Evolutionary conservation across 2,888 invertebrate species (phyloP), one percentile per base, ranked within the genome.

Genomic region (Macrosiphum euphorbiae): DNA sequence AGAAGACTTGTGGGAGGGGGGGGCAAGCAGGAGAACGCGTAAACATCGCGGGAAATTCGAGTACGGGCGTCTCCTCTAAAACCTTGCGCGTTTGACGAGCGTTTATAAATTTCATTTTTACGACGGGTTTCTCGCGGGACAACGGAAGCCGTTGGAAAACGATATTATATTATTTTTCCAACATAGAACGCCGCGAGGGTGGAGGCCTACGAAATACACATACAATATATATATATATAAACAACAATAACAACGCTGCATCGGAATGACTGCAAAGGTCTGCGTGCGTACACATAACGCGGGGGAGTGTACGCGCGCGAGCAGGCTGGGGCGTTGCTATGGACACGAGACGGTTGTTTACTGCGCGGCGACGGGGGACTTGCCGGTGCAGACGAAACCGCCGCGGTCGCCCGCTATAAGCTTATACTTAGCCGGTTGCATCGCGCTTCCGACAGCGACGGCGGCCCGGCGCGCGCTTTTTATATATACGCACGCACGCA

Each of bases 331-430:
- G 94, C 90, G 94, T 94, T 94, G 94, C 94, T 58, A 94, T 94
- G 94, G 94, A 94, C 94, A 94, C 94, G 61, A 94, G 94, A 94
- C 90, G 94, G 90, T 94, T 94, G 94, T 94, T 94, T 92, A 92
- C 92, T 50, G 67, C 92, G 87, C 92, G 93, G 24, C 92, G 89
- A 26, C 93, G 52, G 67, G 84, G 13, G 50, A 61, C 88, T 28
- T 26, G 84, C 92, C 85, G 85, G 28, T 90, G 87, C 90, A 89
- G 94, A 85, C 94, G 47, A 58, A n/a, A 88, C 92, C 88, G 44
- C 85, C 50, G 35, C 91, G 61, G 47, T 35, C 85, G 44, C 85
- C 55, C n/a, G 67, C 35, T 20, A 20, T 28, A 67, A 67, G 47
- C 87, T 41, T 20, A 20, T 50, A 35, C 92, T 41, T 47, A 47